Base-by-base conservation (phyloP, 1,140 invertebrate genomes). In the Lethrus apterus region DNA sequence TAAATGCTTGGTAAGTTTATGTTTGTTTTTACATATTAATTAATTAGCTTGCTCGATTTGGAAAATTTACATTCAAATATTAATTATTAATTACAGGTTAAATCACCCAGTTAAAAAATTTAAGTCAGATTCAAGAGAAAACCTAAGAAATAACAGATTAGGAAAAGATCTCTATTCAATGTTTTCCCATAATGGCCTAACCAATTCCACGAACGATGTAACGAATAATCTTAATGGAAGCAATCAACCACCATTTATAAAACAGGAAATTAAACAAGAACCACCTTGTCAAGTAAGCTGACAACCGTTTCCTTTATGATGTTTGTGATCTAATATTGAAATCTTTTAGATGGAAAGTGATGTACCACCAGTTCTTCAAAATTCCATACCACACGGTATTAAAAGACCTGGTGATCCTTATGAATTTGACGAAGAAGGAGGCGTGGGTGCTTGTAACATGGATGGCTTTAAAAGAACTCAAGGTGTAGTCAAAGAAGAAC, bases 31-130 rank as follows among this genome's bases (percentile, higher is more conserved):
- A 15, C 17, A 43, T 36, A 10, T 33, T 13, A 20, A 40, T 18
- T 24, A 10, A 35, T 9, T 30, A n/a, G n/a, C n/a, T n/a, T n/a
- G n/a, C n/a, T n/a, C n/a, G n/a, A n/a, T n/a, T n/a, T n/a, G n/a
- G n/a, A n/a, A n/a, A n/a, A n/a, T n/a, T n/a, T n/a, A n/a, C n/a
- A n/a, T 44, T 48, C 24, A 41, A 4, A 13, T 46, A 32, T 9
- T 31, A 42, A 51, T 31, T 50, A 36, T 32, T 45, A 21, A 42
- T 57, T 56, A 34, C 60, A 85, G 82, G 82, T 71, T 91, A 45
- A 83, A 90, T 66, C 84, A 90, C 72, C 87, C 89, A 0, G 86
- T 91, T 21, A 93, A 93, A 66, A 79, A 82, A 56, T 85, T 88
- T 63, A 89, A 80, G 62, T 65, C 67, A 15, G 74, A 75, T 46